Evolutionary conservation across 2,797 vertebrate genomes (phyloP).

Genomic region (Gymnopithys bicolor): DNA sequence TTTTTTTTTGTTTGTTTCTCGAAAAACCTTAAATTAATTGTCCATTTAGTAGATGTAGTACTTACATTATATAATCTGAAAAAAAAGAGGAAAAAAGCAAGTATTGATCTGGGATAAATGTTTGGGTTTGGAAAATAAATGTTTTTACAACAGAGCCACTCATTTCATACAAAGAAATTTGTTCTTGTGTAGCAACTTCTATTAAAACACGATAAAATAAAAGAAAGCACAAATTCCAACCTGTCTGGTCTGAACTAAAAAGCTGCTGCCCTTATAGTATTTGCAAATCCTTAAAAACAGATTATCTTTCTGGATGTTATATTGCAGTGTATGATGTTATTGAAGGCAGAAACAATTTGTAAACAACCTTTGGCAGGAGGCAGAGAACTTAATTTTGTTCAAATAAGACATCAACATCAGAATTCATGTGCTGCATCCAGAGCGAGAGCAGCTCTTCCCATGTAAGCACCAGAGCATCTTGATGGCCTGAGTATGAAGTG

Average conservation of each 20-base stretch:
- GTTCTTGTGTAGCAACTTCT: slow-evolving; percentile 32
- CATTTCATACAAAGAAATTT: not conserved
- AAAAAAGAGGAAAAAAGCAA: not conserved
- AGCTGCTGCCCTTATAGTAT: slow-evolving; percentile 71
- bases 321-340: slow-evolving; percentile 51
- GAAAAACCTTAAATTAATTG: not conserved
- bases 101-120: not conserved
- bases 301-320: slow-evolving; percentile 74
- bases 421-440: slow-evolving; percentile 57
- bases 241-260: slow-evolving; percentile 49
- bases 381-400: slow-evolving; percentile 76
- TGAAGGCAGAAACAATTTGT: slow-evolving; percentile 75
- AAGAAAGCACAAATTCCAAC: slow-evolving; percentile 55
- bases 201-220: slow-evolving; percentile 38
- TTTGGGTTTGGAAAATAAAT: not conserved
- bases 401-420: slow-evolving; percentile 72
- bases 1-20: not conserved
- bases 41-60: not conserved
- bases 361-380: slow-evolving; percentile 75
- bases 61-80: not conserved
- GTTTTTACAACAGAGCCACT: slow-evolving; percentile 17
- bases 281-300: slow-evolving; percentile 78
- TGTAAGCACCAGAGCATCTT: slow-evolving; percentile 64
- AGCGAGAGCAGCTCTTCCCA: slow-evolving; percentile 57
- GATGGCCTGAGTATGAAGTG: slow-evolving; percentile 66